Evolutionary conservation across 2,113 vertebrate species (phyloP).

Genomic region (Paratilapia polleni): DNA sequence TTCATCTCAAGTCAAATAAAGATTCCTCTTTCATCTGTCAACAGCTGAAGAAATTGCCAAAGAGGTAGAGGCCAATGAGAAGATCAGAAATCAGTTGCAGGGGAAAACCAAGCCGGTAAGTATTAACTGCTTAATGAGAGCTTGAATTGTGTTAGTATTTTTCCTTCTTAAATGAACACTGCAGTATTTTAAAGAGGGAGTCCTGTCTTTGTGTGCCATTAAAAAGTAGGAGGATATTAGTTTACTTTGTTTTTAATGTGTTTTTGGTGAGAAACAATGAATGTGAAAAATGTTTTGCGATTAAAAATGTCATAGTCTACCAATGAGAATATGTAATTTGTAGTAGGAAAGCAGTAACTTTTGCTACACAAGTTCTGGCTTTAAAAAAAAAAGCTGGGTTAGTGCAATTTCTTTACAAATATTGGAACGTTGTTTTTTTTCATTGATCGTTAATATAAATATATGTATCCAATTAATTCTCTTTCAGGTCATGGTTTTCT

Average conservation of each 20-base stretch:
- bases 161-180: not conserved
- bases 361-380: not conserved
- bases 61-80: constrained; percentile 91
- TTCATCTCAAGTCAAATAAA: not conserved
- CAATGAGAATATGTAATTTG: not conserved
- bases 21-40: constrained; percentile 52
- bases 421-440: not conserved
- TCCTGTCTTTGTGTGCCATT: too few relatives aligned
- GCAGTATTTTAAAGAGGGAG: not conserved
- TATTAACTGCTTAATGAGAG: constrained; percentile 19
- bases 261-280: not conserved
- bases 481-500: constrained; percentile 87
- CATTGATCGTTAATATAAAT: not conserved
- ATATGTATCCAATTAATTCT: constrained; percentile 35
- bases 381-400: not conserved
- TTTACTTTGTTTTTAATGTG: too few relatives aligned
- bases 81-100: constrained; percentile 82
- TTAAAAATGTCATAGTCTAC: too few relatives aligned
- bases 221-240: not conserved
- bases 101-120: constrained; percentile 75
- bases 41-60: constrained; percentile 90
- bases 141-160: not conserved
- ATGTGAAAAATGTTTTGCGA: too few relatives aligned
- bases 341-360: not conserved
- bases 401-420: not conserved